Percentiles rank a stretch among this genome's conserved stretches.
phyloP scores from a whole-genome alignment of 2,888 invertebrate species.

The Cantharis flavilabris region DNA sequence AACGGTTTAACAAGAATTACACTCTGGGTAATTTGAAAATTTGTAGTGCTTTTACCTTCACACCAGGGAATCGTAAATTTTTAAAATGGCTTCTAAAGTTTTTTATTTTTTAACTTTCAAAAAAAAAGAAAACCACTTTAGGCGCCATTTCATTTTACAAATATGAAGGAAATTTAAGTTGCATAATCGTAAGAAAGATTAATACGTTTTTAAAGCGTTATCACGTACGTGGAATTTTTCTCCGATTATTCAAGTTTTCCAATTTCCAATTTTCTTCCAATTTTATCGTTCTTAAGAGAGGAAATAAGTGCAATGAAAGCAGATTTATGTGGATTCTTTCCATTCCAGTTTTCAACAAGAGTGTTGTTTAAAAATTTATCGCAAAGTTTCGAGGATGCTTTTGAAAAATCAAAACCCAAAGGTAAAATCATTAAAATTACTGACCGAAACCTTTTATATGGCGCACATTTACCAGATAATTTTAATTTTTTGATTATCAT shows the following conservation, averaged over 20 bases:
- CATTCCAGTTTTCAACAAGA: not conserved
- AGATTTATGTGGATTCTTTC: not conserved
- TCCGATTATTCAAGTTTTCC: not conserved
- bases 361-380: not conserved
- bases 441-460: not conserved
- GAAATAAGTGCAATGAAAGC: not conserved
- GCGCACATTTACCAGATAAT: too few species aligned
- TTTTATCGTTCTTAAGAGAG: not conserved
- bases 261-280: not conserved
- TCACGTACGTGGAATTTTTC: not conserved
- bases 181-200: not conserved
- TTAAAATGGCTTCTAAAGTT: not conserved
- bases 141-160: not conserved
- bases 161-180: not conserved
- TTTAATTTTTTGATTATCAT: too few species aligned
- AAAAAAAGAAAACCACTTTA: not conserved
- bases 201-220: not conserved
- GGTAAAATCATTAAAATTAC: not conserved
- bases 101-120: not conserved
- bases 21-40: not conserved
- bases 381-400: not conserved
- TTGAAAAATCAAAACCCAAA: not conserved
- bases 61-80: not conserved
- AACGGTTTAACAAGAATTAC: not conserved
- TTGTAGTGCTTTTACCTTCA: not conserved